Evolutionary conservation across 2,113 vertebrate species (phyloP).

Genomic region (Tinamus guttatus): DNA sequence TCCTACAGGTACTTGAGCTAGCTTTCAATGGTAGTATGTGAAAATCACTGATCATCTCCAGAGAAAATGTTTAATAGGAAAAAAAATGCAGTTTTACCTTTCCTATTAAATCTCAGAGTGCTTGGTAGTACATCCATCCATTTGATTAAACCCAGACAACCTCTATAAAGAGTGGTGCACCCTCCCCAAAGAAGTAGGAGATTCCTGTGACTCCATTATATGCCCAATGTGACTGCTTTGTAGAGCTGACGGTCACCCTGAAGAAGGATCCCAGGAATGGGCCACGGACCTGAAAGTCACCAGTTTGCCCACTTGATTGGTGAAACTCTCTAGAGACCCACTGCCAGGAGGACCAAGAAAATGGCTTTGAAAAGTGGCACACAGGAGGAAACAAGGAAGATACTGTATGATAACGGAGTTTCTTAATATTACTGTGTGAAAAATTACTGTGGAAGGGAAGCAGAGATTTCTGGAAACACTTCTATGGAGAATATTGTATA

Average conservation of each 20-base stretch:
- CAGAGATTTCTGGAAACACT: background rate
- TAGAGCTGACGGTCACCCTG: background rate
- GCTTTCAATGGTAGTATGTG: background rate
- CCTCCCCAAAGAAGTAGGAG: background rate
- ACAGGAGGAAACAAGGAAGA: background rate
- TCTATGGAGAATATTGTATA: background rate
- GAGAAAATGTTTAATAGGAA: background rate
- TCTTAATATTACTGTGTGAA: background rate
- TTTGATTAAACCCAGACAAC: background rate
- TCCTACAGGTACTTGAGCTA: background rate
- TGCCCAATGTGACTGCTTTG: background rate
- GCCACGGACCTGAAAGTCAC: background rate
- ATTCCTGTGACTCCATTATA: rapidly evolving
- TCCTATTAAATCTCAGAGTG: background rate
- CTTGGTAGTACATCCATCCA: background rate
- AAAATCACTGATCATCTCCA: background rate
- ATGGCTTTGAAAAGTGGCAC: background rate
- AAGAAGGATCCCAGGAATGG: background rate
- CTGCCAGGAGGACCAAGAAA: background rate
- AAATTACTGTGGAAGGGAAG: background rate
- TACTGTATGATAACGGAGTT: background rate
- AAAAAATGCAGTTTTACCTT: background rate
- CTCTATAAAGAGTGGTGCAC: background rate
- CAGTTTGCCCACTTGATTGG: background rate
- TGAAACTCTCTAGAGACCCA: background rate